Base-by-base conservation (phyloP, 2,797 vertebrate species). In the Melanogrammus aeglefinus region DNA sequence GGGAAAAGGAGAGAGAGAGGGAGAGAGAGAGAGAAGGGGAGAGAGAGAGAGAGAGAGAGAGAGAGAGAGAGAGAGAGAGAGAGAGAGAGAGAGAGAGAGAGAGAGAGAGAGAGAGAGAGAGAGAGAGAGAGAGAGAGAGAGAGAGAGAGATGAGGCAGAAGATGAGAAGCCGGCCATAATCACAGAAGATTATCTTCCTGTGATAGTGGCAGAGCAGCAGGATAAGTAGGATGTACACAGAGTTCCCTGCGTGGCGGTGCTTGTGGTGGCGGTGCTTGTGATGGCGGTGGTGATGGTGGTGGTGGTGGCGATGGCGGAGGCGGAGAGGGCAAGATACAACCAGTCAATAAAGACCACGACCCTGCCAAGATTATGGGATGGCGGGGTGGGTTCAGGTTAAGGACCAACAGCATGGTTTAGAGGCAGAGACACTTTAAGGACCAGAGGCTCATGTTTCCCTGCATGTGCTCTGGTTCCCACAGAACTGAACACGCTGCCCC, bases 161-260 rank as follows among this genome's bases (percentile, higher is more conserved):
- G 86, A 89, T 87, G 88, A 90, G 90, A 92, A 92, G 91, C 89
- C 87, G 88, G 89, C 92, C 84, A 91, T 94, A 94, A 95, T 95
- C 91, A 93, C 85, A 83, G 91, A 89, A 94, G 92, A 94, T 94
- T 91, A 94, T 94, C 92, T 93, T 90, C 89, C 87, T 88, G 88
- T 91, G 90, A 94, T 94, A 89, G 92, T 91, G 82, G 87, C 87
- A 86, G 87, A 90, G 88, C 88, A 80, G 86, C 83, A 81, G 88
- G 89, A 93, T 84, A 90, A 92, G 92, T 88, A 90, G 89, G 79
- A 87, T 91, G 89, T 88, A 87, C 79, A 85, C 87, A 88, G 90
- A 87, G 81, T 84, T 79, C 80, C 79, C 74, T 82, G 81, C 79
- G 80, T 76, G 76, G 66, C n/a, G 31, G 66, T 47, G 10, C n/a